These are phyloP conservation scores for Psittacus erithacus DNA, from an alignment of 2,113 vertebrate genomes.

Conservation along the genomic window DNA sequence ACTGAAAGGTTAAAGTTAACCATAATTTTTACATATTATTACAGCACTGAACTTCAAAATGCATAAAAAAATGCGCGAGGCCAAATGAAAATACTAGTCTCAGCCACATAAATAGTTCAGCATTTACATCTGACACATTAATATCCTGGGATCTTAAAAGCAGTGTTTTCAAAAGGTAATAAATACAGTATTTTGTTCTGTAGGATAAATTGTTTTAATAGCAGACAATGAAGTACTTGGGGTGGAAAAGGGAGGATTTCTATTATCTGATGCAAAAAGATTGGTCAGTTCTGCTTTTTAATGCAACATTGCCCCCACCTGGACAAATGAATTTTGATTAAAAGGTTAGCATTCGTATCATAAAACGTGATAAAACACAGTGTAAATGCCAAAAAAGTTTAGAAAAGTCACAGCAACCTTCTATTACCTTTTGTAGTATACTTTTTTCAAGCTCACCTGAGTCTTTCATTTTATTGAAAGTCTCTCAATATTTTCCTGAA, in stretches of 20 bases:
- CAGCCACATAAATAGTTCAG: not conserved
- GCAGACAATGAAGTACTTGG: not conserved
- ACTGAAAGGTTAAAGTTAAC: conserved; percentile 52
- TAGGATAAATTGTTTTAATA: conserved; percentile 19
- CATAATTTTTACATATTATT: conserved; percentile 56
- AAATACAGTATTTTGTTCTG: not conserved
- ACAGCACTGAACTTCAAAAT: conserved; percentile 48
- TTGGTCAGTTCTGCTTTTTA: not conserved
- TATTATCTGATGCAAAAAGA: not conserved
- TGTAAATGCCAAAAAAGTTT: not conserved
- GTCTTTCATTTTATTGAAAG: not conserved
- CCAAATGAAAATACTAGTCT: conserved; percentile 43
- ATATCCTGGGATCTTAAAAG: conserved; percentile 46
- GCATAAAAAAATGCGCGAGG: not conserved
- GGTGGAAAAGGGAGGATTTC: not conserved
- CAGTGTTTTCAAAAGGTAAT: conserved; percentile 13
- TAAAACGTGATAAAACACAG: not conserved
- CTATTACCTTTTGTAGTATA: not conserved
- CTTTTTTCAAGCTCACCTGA: not conserved
- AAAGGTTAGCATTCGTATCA: fast-evolving
- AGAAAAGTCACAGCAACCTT: not conserved
- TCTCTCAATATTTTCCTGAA: not conserved
- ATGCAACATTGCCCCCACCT: conserved; percentile 67
- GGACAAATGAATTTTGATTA: conserved; percentile 5
- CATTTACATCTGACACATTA: conserved; percentile 47